Evolutionary conservation across 2,888 invertebrate genomes (phyloP), one percentile per base, ranked within the genome.

Genomic region (Homarus gammarus): DNA sequence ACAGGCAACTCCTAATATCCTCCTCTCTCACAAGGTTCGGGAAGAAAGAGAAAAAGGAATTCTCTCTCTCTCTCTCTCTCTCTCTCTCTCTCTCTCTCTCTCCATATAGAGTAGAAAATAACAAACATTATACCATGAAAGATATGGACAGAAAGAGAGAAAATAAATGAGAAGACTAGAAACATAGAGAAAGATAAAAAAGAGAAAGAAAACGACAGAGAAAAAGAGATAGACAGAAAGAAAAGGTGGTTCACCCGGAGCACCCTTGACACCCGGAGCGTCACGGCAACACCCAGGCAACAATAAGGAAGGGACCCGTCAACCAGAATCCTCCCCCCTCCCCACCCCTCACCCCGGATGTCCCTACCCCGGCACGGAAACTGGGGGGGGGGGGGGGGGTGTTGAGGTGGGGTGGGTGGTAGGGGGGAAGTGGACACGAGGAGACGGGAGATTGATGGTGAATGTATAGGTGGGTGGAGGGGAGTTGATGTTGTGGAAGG

Each of bases 301-400:
- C 79, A 79, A 61, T 51, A 18, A 79, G 79, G 79, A 79, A 36
- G 79, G 33, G 79, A 61, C 22, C 27, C 18, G 36, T 36, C 79
- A 22, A 38, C 18, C 61, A 61, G 44, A 75, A 75, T 8, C 31
- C 10, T 2, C 64, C 64, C 64, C 15, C 18, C 12, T 27, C 18
- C 64, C 27, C 64, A 3, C 64, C 64, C 64, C 56, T 8, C 1
- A 56, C 27, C 2, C n/a, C 64, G 64, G 64, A 64, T 27, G 27
- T 22, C 27, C 64, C 64, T 22, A 18, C 64, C 64, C 6, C 6
- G 72, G 40, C 12, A 64, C n/a, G n/a, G n/a, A n/a, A n/a, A n/a
- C n/a, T n/a, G n/a, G n/a, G n/a, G n/a, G n/a, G n/a, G n/a, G n/a
- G n/a, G 64, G 64, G 31, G 31, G 27, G 27, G 22, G 70, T 36